phyloP scores from a whole-genome alignment of 2,888 invertebrate species.

The Gymnoscelis rufifasciata region DNA sequence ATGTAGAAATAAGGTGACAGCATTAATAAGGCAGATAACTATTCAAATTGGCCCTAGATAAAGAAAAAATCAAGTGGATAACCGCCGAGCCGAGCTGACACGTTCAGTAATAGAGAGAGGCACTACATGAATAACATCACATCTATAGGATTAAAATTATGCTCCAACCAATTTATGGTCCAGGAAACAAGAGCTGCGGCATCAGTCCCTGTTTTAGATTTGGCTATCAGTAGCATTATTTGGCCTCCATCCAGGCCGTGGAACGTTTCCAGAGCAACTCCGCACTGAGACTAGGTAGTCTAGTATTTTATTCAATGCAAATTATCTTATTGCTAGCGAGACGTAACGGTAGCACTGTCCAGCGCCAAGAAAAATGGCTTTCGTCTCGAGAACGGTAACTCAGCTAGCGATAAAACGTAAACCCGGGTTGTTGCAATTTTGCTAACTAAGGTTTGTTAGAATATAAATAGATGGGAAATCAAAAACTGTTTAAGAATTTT shows the following conservation, averaged over 20 bases:
- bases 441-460: too few species aligned
- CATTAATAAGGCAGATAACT: too few species aligned
- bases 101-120: too few species aligned
- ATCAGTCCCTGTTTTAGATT: constrained; percentile 14
- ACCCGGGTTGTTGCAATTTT: too few species aligned
- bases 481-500: too few species aligned
- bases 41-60: too few species aligned
- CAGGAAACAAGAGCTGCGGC: constrained; percentile 14
- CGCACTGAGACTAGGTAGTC: constrained; percentile 9
- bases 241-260: constrained; percentile 22
- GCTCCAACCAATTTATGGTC: constrained; percentile 11
- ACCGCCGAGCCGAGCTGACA: too few species aligned
- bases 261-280: constrained; percentile 16
- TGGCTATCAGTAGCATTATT: constrained; percentile 21
- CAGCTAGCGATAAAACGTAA: not conserved
- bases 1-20: too few species aligned
- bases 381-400: constrained; percentile 6
- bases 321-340: constrained; percentile 4
- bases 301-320: constrained; percentile 3
- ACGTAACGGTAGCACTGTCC: not conserved
- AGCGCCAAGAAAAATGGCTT: constrained; percentile 3
- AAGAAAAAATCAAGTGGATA: too few species aligned
- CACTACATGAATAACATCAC: too few species aligned
- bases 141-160: too few species aligned
- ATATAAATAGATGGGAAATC: too few species aligned